Conservation (phyloP, 2,888 invertebrate species). For the Cosmopolites sordidus region DNA sequence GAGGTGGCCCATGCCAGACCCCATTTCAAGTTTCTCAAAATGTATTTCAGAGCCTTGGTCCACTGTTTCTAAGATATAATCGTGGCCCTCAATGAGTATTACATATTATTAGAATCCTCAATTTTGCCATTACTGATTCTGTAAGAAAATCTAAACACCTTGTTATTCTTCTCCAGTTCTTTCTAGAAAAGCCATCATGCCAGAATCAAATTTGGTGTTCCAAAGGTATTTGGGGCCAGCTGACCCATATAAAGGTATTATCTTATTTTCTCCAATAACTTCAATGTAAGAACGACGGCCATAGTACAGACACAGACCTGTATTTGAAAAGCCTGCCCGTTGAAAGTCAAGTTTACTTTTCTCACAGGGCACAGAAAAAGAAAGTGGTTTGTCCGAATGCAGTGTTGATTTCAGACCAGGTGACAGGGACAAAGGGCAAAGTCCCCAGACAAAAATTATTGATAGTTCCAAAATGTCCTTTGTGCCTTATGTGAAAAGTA, state of each 20-base stretch:
- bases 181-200: constrained; percentile 97
- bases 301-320: constrained; percentile 84
- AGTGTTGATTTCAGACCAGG: constrained; percentile 99
- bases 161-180: constrained; percentile 63
- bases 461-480: constrained; percentile 92
- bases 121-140: constrained; percentile 90
- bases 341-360: constrained; percentile 87
- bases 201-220: constrained; percentile 89
- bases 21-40: constrained; percentile 97
- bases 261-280: constrained; percentile 68
- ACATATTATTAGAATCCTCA: constrained; percentile 77
- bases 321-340: too few species aligned
- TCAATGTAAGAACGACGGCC: constrained; percentile 97
- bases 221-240: constrained; percentile 92
- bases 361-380: constrained; percentile 80
- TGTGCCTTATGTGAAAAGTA: constrained; percentile 97
- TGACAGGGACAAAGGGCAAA: constrained; percentile 88
- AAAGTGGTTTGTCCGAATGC: constrained; percentile 98
- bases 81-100: constrained; percentile 92
- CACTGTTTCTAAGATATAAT: constrained; percentile 99
- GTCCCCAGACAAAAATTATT: constrained; percentile 94
- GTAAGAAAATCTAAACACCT: constrained; percentile 87
- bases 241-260: constrained; percentile 81
- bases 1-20: constrained; percentile 94
- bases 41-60: constrained; percentile 97